phyloP scores from a whole-genome alignment of 2,888 invertebrate genomes.

The Coleophora flavipennella region DNA sequence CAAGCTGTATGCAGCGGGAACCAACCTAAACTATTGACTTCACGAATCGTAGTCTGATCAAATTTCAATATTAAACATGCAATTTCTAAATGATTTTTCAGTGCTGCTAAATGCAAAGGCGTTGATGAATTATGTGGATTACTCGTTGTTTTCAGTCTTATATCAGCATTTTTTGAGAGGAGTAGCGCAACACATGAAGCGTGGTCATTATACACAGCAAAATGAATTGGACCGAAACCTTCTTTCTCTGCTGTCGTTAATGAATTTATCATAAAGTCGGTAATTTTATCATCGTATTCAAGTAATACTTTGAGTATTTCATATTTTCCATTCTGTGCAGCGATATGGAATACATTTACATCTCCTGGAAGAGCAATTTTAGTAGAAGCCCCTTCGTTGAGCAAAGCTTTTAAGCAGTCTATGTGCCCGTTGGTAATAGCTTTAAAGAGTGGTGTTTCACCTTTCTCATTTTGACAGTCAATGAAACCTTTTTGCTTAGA shows the following conservation, averaged over 20 bases:
- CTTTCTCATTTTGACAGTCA: constrained; percentile 55
- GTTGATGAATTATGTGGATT: constrained; percentile 54
- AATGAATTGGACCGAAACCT: constrained; percentile 65
- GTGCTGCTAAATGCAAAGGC: constrained; percentile 51
- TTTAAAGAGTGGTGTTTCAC: constrained; percentile 64
- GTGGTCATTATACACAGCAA: constrained; percentile 70
- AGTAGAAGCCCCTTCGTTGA: constrained; percentile 59
- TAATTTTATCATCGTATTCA: constrained; percentile 45
- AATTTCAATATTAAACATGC: constrained; percentile 44
- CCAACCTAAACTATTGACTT: constrained; percentile 50
- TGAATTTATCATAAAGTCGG: constrained; percentile 37
- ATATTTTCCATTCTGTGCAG: constrained; percentile 67
- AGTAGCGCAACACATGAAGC: constrained; percentile 55
- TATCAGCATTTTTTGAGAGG: constrained; percentile 54
- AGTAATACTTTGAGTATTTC: constrained; percentile 69
- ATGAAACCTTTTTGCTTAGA: constrained; percentile 60
- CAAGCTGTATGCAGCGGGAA: constrained; percentile 64
- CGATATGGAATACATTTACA: constrained; percentile 73
- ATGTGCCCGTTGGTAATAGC: constrained; percentile 52
- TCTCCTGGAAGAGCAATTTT: constrained; percentile 53
- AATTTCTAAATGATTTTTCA: constrained; percentile 47
- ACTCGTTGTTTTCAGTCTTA: constrained; percentile 50
- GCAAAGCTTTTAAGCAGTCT: constrained; percentile 53
- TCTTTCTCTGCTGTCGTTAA: constrained; percentile 44
- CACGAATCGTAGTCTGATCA: constrained; percentile 53